phyloP scores from a whole-genome alignment of 2,797 vertebrate species.

The Sandelia bainsii region DNA sequence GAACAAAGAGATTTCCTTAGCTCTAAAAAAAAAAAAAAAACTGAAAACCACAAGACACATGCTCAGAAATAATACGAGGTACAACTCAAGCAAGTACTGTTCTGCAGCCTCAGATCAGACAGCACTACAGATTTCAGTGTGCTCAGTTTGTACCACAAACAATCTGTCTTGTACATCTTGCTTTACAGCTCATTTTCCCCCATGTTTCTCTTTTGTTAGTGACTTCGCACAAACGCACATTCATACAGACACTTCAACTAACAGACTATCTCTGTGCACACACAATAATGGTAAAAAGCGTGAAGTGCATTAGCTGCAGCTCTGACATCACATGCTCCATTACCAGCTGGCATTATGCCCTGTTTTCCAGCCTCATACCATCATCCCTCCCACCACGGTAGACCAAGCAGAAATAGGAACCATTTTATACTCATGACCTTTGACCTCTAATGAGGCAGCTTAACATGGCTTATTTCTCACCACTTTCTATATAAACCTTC shows the following conservation, averaged over 20 bases:
- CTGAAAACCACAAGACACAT: slow-evolving; percentile 16
- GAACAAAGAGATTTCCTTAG: neutral
- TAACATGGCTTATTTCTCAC: neutral
- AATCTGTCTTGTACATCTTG: slow-evolving; percentile 1
- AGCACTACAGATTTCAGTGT: neutral
- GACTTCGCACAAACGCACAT: slow-evolving; percentile 27
- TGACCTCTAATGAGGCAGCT: slow-evolving; percentile 30
- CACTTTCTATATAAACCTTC: slow-evolving; percentile 16
- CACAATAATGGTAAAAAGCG: slow-evolving; percentile 37
- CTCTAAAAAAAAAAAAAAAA: slow-evolving; percentile 8
- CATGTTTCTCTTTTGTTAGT: neutral
- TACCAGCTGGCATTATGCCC: slow-evolving; percentile 38
- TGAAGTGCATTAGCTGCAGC: slow-evolving; percentile 49
- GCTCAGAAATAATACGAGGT: slow-evolving; percentile 18
- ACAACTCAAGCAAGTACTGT: neutral
- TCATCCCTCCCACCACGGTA: slow-evolving; percentile 26
- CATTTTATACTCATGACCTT: slow-evolving; percentile 35
- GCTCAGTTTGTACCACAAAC: slow-evolving; percentile 13
- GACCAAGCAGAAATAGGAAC: slow-evolving; percentile 20
- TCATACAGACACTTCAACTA: slow-evolving; percentile 5
- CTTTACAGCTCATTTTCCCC: neutral
- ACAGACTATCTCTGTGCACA: slow-evolving; percentile 20
- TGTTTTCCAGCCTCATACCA: slow-evolving; percentile 24
- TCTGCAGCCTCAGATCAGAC: neutral
- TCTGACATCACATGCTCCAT: slow-evolving; percentile 55